These are phyloP conservation scores for Thunnus thynnus DNA, from an alignment of 2,113 vertebrate species.

Conservation along the genomic window DNA sequence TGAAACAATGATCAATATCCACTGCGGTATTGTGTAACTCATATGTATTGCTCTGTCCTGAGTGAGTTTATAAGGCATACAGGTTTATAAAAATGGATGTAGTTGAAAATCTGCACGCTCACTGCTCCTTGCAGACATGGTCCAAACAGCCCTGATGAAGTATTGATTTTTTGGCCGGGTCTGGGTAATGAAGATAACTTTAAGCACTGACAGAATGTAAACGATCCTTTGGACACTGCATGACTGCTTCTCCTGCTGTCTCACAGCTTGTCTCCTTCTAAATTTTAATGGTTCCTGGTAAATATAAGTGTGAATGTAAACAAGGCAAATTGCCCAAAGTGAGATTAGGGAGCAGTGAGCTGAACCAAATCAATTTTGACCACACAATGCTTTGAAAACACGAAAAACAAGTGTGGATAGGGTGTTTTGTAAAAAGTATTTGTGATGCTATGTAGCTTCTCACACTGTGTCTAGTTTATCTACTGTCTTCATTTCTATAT, in stretches of 20 bases:
- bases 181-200: constrained; percentile 62
- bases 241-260: constrained; percentile 17
- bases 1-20: constrained; percentile 12
- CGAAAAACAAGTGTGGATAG: background rate
- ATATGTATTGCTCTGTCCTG: background rate
- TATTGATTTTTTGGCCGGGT: constrained; percentile 50
- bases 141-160: constrained; percentile 54
- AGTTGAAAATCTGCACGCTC: constrained; percentile 6
- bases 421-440: background rate
- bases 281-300: constrained; percentile 14
- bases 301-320: constrained; percentile 50
- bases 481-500: too few relatives aligned
- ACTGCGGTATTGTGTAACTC: background rate
- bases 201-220: constrained; percentile 49
- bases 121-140: constrained; percentile 13
- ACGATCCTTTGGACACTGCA: constrained; percentile 2
- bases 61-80: background rate
- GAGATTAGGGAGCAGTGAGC: constrained; percentile 25
- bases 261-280: constrained; percentile 5
- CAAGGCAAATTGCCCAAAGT: constrained; percentile 13
- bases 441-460: too few relatives aligned
- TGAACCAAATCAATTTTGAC: constrained; percentile 25
- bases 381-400: background rate
- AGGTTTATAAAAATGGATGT: constrained; percentile 39
- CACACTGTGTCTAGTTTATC: too few relatives aligned